Percentiles rank a stretch among this genome's conserved stretches.
Conservation (phyloP, 2,113 vertebrate species). For the Plecturocebus donacophilus region DNA sequence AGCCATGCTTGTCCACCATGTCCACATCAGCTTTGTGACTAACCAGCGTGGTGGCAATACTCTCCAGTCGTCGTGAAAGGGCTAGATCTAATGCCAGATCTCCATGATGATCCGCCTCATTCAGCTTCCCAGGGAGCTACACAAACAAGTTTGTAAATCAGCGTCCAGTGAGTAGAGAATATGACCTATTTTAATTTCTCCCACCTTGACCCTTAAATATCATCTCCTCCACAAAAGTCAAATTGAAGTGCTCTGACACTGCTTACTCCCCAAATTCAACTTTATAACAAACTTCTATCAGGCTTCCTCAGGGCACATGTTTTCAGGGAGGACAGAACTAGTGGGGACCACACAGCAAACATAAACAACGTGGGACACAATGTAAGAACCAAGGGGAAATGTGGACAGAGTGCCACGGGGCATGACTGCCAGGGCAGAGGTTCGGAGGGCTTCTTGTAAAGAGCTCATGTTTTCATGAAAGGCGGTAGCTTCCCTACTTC, state of each 20-base stretch:
- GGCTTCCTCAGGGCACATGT: background rate
- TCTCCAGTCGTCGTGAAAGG: conserved; percentile 92
- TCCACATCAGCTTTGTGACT: conserved; percentile 96
- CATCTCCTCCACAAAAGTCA: background rate
- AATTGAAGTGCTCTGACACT: background rate
- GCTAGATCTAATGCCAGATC: conserved; percentile 96
- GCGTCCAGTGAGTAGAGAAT: background rate
- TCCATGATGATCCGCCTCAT: conserved; percentile 95
- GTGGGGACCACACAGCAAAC: background rate
- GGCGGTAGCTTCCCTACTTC: background rate
- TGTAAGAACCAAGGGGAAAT: background rate
- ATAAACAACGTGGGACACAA: background rate
- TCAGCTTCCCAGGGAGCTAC: conserved; percentile 95
- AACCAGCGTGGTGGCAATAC: conserved; percentile 96
- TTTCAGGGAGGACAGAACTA: background rate
- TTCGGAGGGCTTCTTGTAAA: background rate
- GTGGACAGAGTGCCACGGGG: background rate
- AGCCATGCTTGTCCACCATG: conserved; percentile 95
- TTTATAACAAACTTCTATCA: background rate
- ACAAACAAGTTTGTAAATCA: conserved; percentile 49
- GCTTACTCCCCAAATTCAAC: background rate
- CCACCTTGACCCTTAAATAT: background rate
- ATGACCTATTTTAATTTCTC: background rate
- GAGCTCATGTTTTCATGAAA: background rate
- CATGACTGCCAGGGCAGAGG: background rate